Base-by-base conservation (phyloP, 2,888 invertebrate species). In the Euzophera pinguis region DNA sequence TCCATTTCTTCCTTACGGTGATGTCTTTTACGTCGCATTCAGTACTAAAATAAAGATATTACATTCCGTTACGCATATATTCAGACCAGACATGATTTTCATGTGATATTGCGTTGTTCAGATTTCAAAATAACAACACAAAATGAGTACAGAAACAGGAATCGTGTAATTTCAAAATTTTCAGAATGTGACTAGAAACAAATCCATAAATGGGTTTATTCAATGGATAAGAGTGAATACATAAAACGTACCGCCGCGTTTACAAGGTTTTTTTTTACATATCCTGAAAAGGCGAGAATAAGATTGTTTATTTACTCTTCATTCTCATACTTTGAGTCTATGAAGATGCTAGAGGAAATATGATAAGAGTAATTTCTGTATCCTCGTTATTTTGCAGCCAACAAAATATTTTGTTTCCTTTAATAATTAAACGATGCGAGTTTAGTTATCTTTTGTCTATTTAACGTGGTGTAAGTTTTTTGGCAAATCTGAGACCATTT, bases 21-120 rank as follows among this genome's bases (percentile, higher is more conserved):
- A 53, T 56, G 49, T 52, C 50, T 53, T 53, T 50, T 51, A 52
- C 43, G 47, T 48, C 52, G 39, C 52, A 53, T 53, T 50, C 35
- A 7, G 29, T 27, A 45, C 37, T 47, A 41, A 52, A 52, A 52
- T 50, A 52, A 56, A 56, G 56, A 41, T 52, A 52, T 56, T 50
- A 53, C 56, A 53, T 42, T 38, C 32, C 32, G n/a, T 16, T 43
- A 27, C 35, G 29, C 39, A 16, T 39, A 50, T 39, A 32, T 41
- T 50, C 29, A 39, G 38, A 39, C 22, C 5, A 22, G 5, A 3
- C 29, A 32, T 14, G 49, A 39, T 39, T 50, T 39, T 39, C 41
- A 14, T 32, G 39, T 13, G 14, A 29, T 39, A 50, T 39, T 50
- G 49, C 39, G 48, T 39, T 32, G 32, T 45, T 45, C 45, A 32